phyloP scores from a whole-genome alignment of 92 coral and sea anemone species.

The Phymanthus crucifer region DNA sequence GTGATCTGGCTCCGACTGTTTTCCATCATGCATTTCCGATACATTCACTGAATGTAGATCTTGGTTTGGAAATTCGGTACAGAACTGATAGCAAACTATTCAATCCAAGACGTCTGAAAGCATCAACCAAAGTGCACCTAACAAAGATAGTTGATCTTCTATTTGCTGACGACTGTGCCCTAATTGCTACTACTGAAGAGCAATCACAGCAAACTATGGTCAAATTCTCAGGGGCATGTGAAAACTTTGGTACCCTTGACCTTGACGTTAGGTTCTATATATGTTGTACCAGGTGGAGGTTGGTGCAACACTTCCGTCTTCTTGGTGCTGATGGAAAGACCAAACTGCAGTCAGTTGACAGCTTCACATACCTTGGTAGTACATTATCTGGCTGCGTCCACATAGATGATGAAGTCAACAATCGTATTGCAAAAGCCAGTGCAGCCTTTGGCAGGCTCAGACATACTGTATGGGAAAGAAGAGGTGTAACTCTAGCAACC shows the following conservation, averaged over 20 bases:
- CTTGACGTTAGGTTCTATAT: conserved; percentile 28
- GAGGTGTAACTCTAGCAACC: conserved; percentile 1
- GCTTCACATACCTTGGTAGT: conserved; percentile 47
- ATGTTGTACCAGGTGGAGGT: conserved; percentile 38
- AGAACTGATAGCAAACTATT: conserved; percentile 40
- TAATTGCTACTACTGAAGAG: conserved; percentile 38
- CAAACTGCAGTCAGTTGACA: conserved; percentile 18
- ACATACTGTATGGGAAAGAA: not conserved
- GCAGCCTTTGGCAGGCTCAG: not conserved
- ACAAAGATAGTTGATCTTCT: conserved; percentile 28
- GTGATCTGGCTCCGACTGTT: conserved; percentile 22
- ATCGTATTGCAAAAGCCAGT: conserved; percentile 40
- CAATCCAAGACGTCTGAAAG: conserved; percentile 39
- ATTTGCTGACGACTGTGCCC: not conserved
- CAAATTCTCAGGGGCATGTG: conserved; percentile 21
- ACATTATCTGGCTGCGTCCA: conserved; percentile 28
- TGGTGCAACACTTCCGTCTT: not conserved
- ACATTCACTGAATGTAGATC: conserved; percentile 30
- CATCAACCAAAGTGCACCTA: conserved; percentile 25
- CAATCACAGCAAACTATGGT: conserved; percentile 37
- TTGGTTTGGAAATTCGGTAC: conserved; percentile 12
- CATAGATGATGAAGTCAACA: conserved; percentile 42
- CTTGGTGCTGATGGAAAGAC: not conserved
- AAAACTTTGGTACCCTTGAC: conserved; percentile 24
- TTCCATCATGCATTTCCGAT: conserved; percentile 21